Evolutionary conservation across 2,113 vertebrate genomes (phyloP).

Genomic region (Camelus bactrianus): DNA sequence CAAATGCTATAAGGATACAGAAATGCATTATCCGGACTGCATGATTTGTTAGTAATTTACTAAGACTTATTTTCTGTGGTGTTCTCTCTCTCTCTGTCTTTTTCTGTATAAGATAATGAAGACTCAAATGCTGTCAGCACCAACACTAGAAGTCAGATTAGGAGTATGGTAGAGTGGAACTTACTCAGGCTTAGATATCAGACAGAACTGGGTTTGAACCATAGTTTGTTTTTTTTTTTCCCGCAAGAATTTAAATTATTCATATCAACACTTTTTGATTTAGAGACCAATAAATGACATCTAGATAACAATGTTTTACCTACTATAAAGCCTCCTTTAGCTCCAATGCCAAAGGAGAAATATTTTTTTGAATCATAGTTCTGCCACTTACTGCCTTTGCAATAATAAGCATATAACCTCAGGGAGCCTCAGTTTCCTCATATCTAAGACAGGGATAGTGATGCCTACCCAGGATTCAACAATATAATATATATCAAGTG

Average conservation of each 20-base stretch:
- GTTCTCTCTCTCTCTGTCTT: slow-evolving; percentile 4
- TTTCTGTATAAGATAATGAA: neutral
- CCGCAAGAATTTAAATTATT: too few species aligned
- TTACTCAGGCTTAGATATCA: neutral
- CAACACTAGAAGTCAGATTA: neutral
- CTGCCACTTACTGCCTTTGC: neutral
- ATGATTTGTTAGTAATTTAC: slow-evolving; percentile 75
- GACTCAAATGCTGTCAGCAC: neutral
- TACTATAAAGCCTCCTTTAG: too few species aligned
- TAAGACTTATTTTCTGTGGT: slow-evolving; percentile 71
- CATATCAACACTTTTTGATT: too few species aligned
- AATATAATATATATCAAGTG: neutral
- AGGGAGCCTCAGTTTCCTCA: neutral
- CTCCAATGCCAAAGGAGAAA: too few species aligned
- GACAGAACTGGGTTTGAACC: neutral
- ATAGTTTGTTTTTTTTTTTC: neutral
- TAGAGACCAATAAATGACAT: too few species aligned
- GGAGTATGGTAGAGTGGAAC: neutral
- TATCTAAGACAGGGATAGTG: neutral
- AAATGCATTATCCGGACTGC: slow-evolving; percentile 80
- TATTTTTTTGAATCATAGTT: neutral
- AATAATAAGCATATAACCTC: neutral
- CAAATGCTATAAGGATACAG: slow-evolving; percentile 79
- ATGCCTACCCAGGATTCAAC: neutral
- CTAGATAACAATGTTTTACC: too few species aligned